phyloP scores from a whole-genome alignment of 1,140 invertebrate genomes.

The Eulimnadia texana region DNA sequence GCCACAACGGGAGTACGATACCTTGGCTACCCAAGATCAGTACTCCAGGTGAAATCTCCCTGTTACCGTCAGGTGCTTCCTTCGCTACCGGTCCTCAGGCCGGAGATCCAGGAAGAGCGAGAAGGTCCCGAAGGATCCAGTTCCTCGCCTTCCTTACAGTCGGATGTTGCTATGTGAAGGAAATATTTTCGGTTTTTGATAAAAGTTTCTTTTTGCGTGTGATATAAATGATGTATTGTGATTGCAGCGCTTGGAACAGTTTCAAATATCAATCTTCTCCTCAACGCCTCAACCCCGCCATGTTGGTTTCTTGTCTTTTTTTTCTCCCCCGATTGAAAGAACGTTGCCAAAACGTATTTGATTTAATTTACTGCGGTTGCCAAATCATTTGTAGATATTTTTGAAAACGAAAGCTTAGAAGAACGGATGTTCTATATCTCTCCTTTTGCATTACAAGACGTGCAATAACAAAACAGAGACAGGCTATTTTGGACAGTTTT shows the following conservation, averaged over 20 bases:
- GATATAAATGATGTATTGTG: not conserved
- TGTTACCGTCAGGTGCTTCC: not conserved
- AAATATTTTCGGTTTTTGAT: too few species aligned
- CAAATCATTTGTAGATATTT: too few species aligned
- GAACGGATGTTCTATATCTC: not conserved
- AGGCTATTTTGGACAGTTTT: not conserved
- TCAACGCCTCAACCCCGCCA: too few species aligned
- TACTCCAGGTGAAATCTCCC: not conserved
- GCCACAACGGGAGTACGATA: not conserved
- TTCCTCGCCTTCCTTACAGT: constrained; percentile 20
- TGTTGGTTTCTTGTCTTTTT: too few species aligned
- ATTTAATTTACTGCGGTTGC: too few species aligned
- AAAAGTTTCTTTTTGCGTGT: too few species aligned
- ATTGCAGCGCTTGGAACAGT: not conserved
- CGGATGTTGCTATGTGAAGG: not conserved
- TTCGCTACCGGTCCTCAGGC: not conserved
- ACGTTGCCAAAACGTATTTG: too few species aligned
- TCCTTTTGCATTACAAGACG: not conserved
- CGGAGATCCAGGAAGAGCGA: constrained; percentile 21
- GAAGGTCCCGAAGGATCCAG: constrained; percentile 27
- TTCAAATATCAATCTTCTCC: not conserved
- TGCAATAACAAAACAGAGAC: not conserved
- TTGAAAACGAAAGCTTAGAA: too few species aligned
- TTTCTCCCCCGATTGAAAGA: too few species aligned
- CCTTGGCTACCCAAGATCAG: not conserved